A percentile compares a stretch with the other conserved stretches of the same genome.
Evolutionary conservation across 2,797 vertebrate genomes (phyloP).

Genomic region (Euphonia xanthogaster): DNA sequence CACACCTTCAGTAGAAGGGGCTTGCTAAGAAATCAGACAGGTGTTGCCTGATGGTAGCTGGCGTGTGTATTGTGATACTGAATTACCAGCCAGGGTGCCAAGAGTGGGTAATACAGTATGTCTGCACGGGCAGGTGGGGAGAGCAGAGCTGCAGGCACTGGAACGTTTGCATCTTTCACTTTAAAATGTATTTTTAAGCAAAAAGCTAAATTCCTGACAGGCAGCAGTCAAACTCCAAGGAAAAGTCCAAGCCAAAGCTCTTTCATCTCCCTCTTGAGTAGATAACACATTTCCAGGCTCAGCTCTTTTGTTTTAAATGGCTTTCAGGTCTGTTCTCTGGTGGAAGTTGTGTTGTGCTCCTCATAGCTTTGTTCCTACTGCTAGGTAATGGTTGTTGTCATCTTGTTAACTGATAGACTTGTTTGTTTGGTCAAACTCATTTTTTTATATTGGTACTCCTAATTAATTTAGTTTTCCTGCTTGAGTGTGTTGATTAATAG

Average conservation of each 20-base stretch:
- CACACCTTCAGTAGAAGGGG: constrained; percentile 22
- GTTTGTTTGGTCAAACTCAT: background rate
- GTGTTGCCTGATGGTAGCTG: constrained; percentile 73
- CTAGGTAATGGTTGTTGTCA: background rate
- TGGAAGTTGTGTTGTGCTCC: background rate
- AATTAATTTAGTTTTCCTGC: background rate
- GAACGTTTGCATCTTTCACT: constrained; percentile 67
- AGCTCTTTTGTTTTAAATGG: constrained; percentile 7
- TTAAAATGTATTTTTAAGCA: constrained; percentile 81
- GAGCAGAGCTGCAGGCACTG: constrained; percentile 74
- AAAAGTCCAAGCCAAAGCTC: background rate
- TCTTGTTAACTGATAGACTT: background rate
- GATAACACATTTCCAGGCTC: background rate
- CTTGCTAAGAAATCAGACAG: constrained; percentile 62
- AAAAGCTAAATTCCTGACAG: constrained; percentile 76
- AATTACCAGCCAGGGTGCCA: constrained; percentile 80
- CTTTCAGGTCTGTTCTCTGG: background rate
- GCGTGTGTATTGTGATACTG: constrained; percentile 67
- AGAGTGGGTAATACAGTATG: constrained; percentile 82
- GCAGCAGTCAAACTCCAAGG: constrained; percentile 4
- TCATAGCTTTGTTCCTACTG: background rate
- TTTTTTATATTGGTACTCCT: background rate
- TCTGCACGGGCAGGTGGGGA: constrained; percentile 81
- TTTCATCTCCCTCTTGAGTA: background rate
- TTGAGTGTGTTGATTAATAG: background rate